Evolutionary conservation across 1,140 invertebrate genomes (phyloP), one percentile per base, ranked within the genome.

Genomic region (Gryllus bimaculatus): DNA sequence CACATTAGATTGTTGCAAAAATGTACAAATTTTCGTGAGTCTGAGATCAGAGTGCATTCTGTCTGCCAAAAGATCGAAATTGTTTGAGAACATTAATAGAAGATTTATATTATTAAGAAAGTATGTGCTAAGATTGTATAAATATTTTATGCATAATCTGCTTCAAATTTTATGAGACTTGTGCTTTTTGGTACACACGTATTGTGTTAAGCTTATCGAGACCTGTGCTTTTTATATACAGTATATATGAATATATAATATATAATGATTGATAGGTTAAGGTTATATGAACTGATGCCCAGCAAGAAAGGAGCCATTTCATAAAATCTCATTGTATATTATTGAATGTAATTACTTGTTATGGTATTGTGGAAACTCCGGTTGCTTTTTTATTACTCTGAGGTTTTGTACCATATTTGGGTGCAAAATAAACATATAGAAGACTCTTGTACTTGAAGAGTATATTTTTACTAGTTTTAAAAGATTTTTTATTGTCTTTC

Each of bases 361-460:
- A 74, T 79, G 78, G 78, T 79, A 79, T 74, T 79, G 78, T 79
- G 78, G 78, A 79, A 73, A 74, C 78, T 79, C 73, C 78, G 78
- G 78, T 79, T 79, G 78, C 78, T 79, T 79, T 75, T 79, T 78
- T 78, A 79, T 79, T 79, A 77, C 21, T 48, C 47, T 77, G 66
- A 79, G 66, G 66, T 78, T 78, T 74, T 79, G 73, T 79, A 74
- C 73, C 78, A 75, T 79, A 74, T 20, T 77, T 20, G 48, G 73
- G 78, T 79, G 78, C 78, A 79, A 79, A 79, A 79, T 74, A 74
- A 74, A 79, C 54, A 66, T 66, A 66, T 66, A 66, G 54, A 66
- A 66, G 54, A 66, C 54, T 66, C 54, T 66, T 66, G 54, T 66
- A 66, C 18, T 66, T 66, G 18, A 66, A 66, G 54, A 66, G 54